A percentile compares a stretch with the other conserved stretches of the same genome.
Conservation (phyloP, 2,797 vertebrate species). For the Ispidina lecontei region DNA sequence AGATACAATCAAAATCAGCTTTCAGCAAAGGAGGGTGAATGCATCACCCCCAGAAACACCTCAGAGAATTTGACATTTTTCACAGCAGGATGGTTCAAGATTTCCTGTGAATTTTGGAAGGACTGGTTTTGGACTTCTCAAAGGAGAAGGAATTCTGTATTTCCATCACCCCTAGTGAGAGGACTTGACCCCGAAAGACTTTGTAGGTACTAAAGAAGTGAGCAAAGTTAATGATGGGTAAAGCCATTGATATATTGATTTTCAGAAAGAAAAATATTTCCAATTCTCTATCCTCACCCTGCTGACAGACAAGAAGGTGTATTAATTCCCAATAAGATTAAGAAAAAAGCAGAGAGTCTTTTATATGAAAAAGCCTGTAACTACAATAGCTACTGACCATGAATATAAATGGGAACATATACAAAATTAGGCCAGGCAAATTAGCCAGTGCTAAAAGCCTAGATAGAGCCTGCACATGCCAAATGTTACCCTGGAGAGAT, state of each 20-base stretch:
- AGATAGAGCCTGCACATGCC: background rate
- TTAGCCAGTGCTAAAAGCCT: slow-evolving; percentile 44
- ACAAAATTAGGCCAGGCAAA: slow-evolving; percentile 52
- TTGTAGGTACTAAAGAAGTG: background rate
- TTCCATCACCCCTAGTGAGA: background rate
- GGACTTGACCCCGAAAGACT: background rate
- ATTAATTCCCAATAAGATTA: slow-evolving; percentile 49
- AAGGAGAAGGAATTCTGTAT: background rate
- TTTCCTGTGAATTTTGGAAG: background rate
- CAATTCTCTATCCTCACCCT: background rate
- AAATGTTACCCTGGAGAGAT: slow-evolving; percentile 56
- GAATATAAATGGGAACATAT: slow-evolving; percentile 58
- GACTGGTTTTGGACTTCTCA: background rate
- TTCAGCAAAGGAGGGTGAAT: background rate
- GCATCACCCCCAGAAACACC: background rate
- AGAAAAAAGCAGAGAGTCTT: slow-evolving; percentile 28
- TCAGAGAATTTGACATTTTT: background rate
- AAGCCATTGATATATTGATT: background rate
- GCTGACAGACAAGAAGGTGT: slow-evolving; percentile 10
- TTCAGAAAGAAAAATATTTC: slow-evolving; percentile 19
- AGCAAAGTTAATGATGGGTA: background rate
- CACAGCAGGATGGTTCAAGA: background rate
- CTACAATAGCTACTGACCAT: slow-evolving; percentile 42
- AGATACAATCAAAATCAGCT: background rate
- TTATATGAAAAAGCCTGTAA: slow-evolving; percentile 27